Conservation (phyloP, 1,140 invertebrate species). For the Antheraea pernyi region DNA sequence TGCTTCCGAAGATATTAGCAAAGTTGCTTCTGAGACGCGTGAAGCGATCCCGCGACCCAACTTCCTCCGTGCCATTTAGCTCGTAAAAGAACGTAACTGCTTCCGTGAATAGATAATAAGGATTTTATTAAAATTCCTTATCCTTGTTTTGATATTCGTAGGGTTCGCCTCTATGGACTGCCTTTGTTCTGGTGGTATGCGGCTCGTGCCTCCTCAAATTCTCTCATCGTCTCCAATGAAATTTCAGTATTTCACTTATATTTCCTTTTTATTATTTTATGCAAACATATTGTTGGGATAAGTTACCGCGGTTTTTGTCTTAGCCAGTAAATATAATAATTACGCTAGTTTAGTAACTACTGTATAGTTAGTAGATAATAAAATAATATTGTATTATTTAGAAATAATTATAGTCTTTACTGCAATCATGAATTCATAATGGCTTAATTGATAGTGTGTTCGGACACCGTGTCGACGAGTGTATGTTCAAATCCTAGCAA, state of each 20-base stretch:
- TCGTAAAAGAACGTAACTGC: slow-evolving; percentile 67
- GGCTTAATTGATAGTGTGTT: too few species aligned
- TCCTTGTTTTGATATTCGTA: slow-evolving; percentile 57
- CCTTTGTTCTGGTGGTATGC: slow-evolving; percentile 51
- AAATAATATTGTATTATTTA: too few species aligned
- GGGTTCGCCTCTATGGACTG: slow-evolving; percentile 33
- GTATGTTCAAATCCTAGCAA: too few species aligned
- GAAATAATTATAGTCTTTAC: too few species aligned
- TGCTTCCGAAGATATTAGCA: slow-evolving; percentile 49
- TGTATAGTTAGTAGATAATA: too few species aligned
- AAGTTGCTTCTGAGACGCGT: slow-evolving; percentile 45
- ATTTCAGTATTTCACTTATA: slow-evolving; percentile 40
- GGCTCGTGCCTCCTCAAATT: slow-evolving; percentile 37
- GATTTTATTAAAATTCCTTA: slow-evolving; percentile 73
- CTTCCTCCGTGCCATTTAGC: slow-evolving; percentile 41
- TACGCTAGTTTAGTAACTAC: too few species aligned
- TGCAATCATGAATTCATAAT: too few species aligned
- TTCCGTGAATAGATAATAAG: slow-evolving; percentile 70
- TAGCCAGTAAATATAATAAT: too few species aligned
- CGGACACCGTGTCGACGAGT: too few species aligned
- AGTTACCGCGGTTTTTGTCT: slow-evolving; percentile 6
- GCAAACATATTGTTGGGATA: not conserved
- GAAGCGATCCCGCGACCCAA: slow-evolving; percentile 38
- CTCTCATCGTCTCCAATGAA: slow-evolving; percentile 39
- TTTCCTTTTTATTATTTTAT: slow-evolving; percentile 31